phyloP scores from a whole-genome alignment of 2,888 invertebrate species.

The Oeneis ivallda region DNA sequence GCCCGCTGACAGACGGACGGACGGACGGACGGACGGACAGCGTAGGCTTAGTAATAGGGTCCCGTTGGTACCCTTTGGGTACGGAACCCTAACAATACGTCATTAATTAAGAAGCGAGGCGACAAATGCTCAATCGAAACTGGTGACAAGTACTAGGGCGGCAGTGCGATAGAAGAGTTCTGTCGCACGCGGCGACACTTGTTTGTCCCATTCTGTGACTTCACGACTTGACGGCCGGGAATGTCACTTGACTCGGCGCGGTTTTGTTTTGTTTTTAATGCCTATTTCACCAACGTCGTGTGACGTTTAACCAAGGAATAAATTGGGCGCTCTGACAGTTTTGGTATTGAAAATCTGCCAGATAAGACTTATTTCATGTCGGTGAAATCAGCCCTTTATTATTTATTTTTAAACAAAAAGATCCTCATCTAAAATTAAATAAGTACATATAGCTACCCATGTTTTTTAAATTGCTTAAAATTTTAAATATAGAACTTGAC shows the following conservation, averaged over 20 bases:
- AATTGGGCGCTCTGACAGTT: too few relatives aligned
- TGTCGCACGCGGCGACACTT: slow-evolving; percentile 44
- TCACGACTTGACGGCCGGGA: slow-evolving; percentile 36
- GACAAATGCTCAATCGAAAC: slow-evolving; percentile 69
- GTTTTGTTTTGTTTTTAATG: slow-evolving; percentile 29
- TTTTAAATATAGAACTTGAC: slow-evolving; percentile 7
- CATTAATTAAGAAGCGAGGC: slow-evolving; percentile 48
- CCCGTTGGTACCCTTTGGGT: too few relatives aligned
- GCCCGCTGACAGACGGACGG: too few relatives aligned
- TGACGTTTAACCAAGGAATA: too few relatives aligned
- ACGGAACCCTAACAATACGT: too few relatives aligned
- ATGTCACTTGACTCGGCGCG: slow-evolving; percentile 41
- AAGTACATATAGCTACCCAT: too few relatives aligned
- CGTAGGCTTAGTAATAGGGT: too few relatives aligned
- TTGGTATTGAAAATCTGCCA: too few relatives aligned
- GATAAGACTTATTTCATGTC: too few relatives aligned
- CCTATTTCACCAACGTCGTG: too few relatives aligned
- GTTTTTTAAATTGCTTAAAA: background rate
- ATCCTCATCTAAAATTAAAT: slow-evolving; percentile 21
- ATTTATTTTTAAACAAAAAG: slow-evolving; percentile 24
- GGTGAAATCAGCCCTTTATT: too few relatives aligned
- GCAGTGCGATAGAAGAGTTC: slow-evolving; percentile 57
- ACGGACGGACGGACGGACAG: too few relatives aligned
- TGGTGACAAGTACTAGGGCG: slow-evolving; percentile 76
- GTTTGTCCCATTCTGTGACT: slow-evolving; percentile 43